phyloP scores from a whole-genome alignment of 1,140 invertebrate genomes.

The Steinernema feltiae region DNA sequence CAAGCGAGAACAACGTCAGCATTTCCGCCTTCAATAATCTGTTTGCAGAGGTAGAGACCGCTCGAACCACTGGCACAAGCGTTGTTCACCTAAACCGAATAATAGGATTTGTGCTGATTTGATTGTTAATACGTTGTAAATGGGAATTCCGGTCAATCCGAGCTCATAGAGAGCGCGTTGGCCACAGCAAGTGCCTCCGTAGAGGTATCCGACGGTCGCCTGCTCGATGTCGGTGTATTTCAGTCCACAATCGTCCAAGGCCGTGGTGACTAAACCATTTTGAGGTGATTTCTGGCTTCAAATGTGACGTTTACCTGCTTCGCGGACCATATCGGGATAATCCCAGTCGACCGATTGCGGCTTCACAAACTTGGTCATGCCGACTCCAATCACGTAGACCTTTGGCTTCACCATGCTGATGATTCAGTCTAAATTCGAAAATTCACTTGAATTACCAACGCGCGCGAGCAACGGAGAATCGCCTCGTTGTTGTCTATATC shows the following conservation, averaged over 20 bases:
- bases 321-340: conserved; percentile 88
- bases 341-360: conserved; percentile 76
- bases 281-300: not conserved
- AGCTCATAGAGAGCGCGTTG: conserved; percentile 88
- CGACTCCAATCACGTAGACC: conserved; percentile 88
- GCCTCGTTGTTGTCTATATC: not conserved
- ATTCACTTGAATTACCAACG: no score
- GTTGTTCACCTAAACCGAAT: conserved; percentile 72
- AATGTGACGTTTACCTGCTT: conserved; percentile 65
- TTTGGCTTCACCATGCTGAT: conserved; percentile 46
- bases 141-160: conserved; percentile 90
- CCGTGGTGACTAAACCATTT: conserved; percentile 72
- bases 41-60: conserved; percentile 80
- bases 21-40: conserved; percentile 77
- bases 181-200: conserved; percentile 90
- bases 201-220: conserved; percentile 86
- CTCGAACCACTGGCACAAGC: conserved; percentile 93
- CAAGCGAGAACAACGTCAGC: conserved; percentile 81
- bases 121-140: conserved; percentile 96
- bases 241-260: conserved; percentile 78
- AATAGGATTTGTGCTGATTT: conserved; percentile 21
- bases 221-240: conserved; percentile 75
- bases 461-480: no score
- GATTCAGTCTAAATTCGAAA: not conserved
- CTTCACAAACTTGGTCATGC: conserved; percentile 92